Conservation (phyloP, 92 coral and sea anemone species). For the Bergia puertoricense region DNA sequence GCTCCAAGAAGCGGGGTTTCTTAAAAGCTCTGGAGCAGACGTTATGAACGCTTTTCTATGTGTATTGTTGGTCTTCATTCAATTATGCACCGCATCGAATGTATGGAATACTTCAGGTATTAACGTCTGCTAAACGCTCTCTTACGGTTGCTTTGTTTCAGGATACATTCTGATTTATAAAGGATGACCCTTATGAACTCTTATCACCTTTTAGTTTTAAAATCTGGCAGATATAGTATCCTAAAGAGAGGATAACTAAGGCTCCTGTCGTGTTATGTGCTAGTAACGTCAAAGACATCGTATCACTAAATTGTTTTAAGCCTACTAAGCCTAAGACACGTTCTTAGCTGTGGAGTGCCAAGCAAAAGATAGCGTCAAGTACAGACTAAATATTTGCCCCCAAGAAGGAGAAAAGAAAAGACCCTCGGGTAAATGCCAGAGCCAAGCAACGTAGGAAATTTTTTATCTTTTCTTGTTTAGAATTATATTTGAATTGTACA, state of each 20-base stretch:
- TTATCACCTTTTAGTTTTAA: neutral
- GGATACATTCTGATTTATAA: neutral
- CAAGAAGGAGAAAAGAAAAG: neutral
- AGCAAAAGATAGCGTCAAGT: neutral
- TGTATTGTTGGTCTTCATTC: neutral
- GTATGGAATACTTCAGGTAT: neutral
- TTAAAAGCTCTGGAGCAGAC: neutral
- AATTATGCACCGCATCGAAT: neutral
- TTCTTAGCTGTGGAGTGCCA: neutral
- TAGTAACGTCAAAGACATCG: neutral
- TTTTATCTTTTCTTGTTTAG: neutral
- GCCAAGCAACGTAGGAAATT: neutral
- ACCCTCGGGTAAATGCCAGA: neutral
- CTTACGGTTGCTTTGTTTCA: neutral
- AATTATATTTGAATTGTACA: no score
- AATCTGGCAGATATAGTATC: neutral
- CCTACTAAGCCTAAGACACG: neutral
- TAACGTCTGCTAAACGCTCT: neutral
- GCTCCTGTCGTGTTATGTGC: neutral
- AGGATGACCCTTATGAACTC: no score
- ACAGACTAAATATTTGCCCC: neutral
- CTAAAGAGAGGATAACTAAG: no score
- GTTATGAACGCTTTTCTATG: conserved; percentile 7
- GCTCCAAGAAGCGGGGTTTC: neutral
- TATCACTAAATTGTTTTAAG: no score